Base-by-base conservation (phyloP, 2,113 vertebrate species). In the Microcebus tavaratra region DNA sequence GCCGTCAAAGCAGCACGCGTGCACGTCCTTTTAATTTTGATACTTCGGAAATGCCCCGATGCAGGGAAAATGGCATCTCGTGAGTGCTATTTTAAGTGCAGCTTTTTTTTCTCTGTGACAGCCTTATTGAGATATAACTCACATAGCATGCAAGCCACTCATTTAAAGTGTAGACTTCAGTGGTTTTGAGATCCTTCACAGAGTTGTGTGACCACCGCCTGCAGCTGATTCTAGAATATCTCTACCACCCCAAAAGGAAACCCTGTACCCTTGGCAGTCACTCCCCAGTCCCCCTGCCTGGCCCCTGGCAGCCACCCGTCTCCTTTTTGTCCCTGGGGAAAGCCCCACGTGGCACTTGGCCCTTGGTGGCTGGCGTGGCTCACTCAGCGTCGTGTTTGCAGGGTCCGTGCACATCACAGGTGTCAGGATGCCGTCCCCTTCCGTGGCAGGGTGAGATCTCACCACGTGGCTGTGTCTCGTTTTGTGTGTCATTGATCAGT, bases 321-420 rank as follows among this genome's bases (percentile, higher is more conserved):
- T 36, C 36, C 36, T 36, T 36, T 36, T 36, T 36, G 36, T 36
- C 36, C 36, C 36, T 36, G 36, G 36, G 36, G 36, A n/a, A n/a
- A n/a, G n/a, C n/a, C n/a, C 11, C 34, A 0, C 3, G 8, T 2
- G 8, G 0, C 6, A 0, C 1, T 31, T 36, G 65, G 68, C 18
- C 48, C 53, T 15, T 39, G 1, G 36, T 12, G 61, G 6, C 82
- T 65, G 3, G 27, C 29, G 14, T 17, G 10, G 76, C 14, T 20
- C 57, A 7, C 65, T 4, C 3, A 6, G 45, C 13, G 8, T 36
- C 6, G 0, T 8, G 23, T 55, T 23, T 34, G 5, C 39, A 2
- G 0, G 42, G 53, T 14, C 20, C 25, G 6, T 13, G 20, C 7
- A 1, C 0, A 0, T 10, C 8, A 18, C 23, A 2, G 1, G 21